Evolutionary conservation across 1,140 invertebrate genomes (phyloP).

Genomic region (Bombus superbus): DNA sequence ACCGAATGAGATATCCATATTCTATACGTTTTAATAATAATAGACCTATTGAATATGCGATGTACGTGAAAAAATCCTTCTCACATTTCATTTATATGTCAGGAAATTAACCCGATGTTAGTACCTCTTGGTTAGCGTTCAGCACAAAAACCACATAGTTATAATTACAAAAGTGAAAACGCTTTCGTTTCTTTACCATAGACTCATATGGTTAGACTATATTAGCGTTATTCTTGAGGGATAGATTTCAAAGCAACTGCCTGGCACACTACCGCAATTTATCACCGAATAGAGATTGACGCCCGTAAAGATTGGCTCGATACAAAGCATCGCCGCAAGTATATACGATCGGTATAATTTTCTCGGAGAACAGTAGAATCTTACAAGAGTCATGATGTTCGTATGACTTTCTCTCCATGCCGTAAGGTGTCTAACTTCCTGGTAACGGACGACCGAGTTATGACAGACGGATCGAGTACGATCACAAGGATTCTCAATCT

Average conservation of each 20-base stretch:
- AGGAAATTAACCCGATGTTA: too few relatives aligned
- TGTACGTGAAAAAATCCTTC: too few relatives aligned
- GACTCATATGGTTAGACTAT: background rate
- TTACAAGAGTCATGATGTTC: constrained; percentile 69
- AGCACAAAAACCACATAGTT: too few relatives aligned
- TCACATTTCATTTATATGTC: too few relatives aligned
- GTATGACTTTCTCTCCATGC: constrained; percentile 75
- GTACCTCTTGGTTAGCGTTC: too few relatives aligned
- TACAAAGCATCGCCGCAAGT: constrained; percentile 5
- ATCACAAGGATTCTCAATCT: constrained; percentile 45
- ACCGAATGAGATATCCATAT: too few relatives aligned
- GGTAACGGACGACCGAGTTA: constrained; percentile 59
- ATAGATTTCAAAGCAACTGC: background rate
- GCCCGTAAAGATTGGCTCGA: constrained; percentile 21
- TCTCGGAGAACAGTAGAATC: constrained; percentile 62
- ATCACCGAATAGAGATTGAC: constrained; percentile 14
- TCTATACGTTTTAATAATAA: too few relatives aligned
- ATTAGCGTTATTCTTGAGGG: background rate
- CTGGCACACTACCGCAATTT: background rate
- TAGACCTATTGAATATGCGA: too few relatives aligned
- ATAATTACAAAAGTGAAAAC: background rate
- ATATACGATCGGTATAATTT: constrained; percentile 63
- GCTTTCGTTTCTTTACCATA: background rate
- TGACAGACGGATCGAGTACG: constrained; percentile 44
- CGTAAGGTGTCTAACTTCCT: constrained; percentile 72